Base-by-base conservation (phyloP, 1,140 invertebrate species). In the Papilio polytes region DNA sequence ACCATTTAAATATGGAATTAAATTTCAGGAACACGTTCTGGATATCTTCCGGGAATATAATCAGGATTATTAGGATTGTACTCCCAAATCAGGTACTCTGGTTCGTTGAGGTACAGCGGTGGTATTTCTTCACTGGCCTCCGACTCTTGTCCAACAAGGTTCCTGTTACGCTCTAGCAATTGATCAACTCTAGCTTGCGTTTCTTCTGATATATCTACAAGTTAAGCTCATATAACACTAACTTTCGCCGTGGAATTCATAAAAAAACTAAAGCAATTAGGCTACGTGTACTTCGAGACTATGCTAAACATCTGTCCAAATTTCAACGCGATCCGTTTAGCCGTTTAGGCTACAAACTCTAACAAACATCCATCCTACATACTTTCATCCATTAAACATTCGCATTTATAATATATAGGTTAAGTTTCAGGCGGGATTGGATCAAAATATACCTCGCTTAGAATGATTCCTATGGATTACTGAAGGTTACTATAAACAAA, bases 11-110 rank as follows among this genome's bases (percentile, higher is more conserved):
- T 41, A 41, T 8, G 8, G 6, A 41, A 41, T 77, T 90, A 94
- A 72, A 92, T 87, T 87, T 94, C 91, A 1, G 89, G 86, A 12
- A 92, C 84, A 53, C 93, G 83, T 12, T 80, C 78, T 0, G 94
- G 94, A 51, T 95, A 95, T 79, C 90, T 85, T 0, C 94, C 94
- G 10, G 93, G 93, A 22, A 93, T 91, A 76, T 93, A 86, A 66
- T 94, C 88, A 4, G 94, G 94, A 51, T 95, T 95, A 70, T 94
- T 91, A 3, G 94, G 94, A 78, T 95, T 94, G 81, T 94, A 95
- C 80, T 95, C 92, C 94, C 94, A 95, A 66, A 95, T 90, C 3
- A 95, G 86, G 77, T 95, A 95, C 76, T 95, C 94, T 0, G 94
- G 94, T 56, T 95, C 93, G 44, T 94, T 91, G 22, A 95, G 88